Evolutionary conservation across 1,140 invertebrate species (phyloP).

Genomic region (Onthophagus taurus): DNA sequence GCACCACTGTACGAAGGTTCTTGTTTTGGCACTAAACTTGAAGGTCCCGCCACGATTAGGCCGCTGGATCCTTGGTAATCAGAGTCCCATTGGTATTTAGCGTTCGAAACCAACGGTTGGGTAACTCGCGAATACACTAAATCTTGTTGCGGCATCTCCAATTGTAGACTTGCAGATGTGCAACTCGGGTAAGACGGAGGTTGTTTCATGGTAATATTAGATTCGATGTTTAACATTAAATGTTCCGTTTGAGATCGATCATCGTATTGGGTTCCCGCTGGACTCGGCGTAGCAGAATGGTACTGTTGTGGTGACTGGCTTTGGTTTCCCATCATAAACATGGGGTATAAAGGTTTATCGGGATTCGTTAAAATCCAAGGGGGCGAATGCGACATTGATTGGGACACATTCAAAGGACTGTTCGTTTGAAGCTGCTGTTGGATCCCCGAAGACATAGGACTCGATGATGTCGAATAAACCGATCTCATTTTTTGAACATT

Average conservation of each 20-base stretch:
- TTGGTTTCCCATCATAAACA: constrained; percentile 41
- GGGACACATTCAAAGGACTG: constrained; percentile 28
- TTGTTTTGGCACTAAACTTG: constrained; percentile 61
- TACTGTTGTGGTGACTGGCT: constrained; percentile 37
- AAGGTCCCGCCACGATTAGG: constrained; percentile 43
- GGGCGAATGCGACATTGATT: constrained; percentile 32
- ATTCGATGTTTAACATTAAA: constrained; percentile 51
- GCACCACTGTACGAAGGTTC: constrained; percentile 57
- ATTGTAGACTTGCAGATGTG: constrained; percentile 26
- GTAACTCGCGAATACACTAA: constrained; percentile 37
- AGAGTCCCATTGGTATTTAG: constrained; percentile 53
- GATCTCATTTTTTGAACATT: constrained; percentile 34
- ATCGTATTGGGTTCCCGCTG: constrained; percentile 43
- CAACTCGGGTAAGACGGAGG: constrained; percentile 41
- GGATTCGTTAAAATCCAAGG: constrained; percentile 43
- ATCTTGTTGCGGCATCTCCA: constrained; percentile 37
- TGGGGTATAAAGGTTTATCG: constrained; percentile 45
- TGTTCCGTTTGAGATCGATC: constrained; percentile 46
- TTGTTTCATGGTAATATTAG: constrained; percentile 39
- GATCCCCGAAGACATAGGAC: constrained; percentile 26
- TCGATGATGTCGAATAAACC: constrained; percentile 29
- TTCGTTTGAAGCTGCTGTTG: constrained; percentile 26
- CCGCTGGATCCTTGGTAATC: constrained; percentile 47
- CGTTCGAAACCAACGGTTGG: constrained; percentile 34
- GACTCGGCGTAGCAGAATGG: constrained; percentile 46